These are phyloP conservation scores for Galleria mellonella DNA, from an alignment of 1,140 invertebrate species.

Conservation along the genomic window DNA sequence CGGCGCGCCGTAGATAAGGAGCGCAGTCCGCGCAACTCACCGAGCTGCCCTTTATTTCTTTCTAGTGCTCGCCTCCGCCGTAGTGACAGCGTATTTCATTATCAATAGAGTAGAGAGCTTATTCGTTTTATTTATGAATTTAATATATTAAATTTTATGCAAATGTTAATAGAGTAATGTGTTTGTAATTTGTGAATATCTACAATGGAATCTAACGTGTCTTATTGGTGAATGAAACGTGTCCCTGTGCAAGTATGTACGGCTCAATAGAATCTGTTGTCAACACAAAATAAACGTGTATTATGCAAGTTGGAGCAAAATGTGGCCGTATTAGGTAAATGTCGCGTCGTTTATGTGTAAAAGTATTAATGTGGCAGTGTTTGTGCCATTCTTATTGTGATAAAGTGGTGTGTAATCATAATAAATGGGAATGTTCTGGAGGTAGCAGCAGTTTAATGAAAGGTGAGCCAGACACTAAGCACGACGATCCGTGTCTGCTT, in stretches of 20 bases:
- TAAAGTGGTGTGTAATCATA: background rate
- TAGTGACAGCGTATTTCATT: constrained; percentile 62
- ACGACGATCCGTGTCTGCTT: no score
- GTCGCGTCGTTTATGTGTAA: constrained; percentile 3
- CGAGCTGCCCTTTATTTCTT: constrained; percentile 65
- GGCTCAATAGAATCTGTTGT: constrained; percentile 55
- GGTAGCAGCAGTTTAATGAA: constrained; percentile 5
- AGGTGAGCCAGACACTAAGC: constrained; percentile 2
- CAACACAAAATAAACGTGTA: constrained; percentile 64
- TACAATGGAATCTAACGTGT: constrained; percentile 41
- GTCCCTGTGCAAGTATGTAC: constrained; percentile 34
- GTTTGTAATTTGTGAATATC: constrained; percentile 24
- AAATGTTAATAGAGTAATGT: constrained; percentile 28
- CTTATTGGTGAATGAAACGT: constrained; percentile 21
- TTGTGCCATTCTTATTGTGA: constrained; percentile 1
- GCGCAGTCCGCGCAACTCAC: constrained; percentile 44
- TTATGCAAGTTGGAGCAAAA: constrained; percentile 69
- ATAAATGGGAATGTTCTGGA: constrained; percentile 13
- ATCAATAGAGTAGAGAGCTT: constrained; percentile 36
- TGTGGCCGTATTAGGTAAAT: constrained; percentile 66
- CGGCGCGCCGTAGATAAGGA: constrained; percentile 31
- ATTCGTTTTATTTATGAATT: constrained; percentile 63
- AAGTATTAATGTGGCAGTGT: constrained; percentile 5
- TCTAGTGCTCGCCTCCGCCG: constrained; percentile 55
- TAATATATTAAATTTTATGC: constrained; percentile 53